Percentiles rank a stretch among this genome's conserved stretches.
phyloP scores from a whole-genome alignment of 1,140 invertebrate species.

The Drosophila rufa region DNA sequence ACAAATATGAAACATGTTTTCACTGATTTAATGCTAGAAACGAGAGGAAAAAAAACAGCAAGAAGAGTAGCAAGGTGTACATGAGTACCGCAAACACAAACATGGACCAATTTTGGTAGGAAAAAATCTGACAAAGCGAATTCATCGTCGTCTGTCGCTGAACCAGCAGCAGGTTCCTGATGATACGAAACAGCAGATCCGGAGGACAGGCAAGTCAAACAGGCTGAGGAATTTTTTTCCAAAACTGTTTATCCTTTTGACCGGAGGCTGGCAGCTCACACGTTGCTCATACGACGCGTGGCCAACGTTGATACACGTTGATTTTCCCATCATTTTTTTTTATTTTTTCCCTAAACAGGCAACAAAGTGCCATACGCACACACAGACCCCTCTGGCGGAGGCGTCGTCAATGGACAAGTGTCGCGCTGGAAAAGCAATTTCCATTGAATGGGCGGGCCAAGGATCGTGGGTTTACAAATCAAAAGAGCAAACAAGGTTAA shows the following conservation, averaged over 20 bases:
- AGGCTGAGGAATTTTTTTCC: slow-evolving; percentile 10
- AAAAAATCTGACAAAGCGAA: slow-evolving; percentile 12
- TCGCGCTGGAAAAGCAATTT: slow-evolving; percentile 19
- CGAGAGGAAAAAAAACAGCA: not conserved
- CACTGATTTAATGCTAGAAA: slow-evolving; percentile 5
- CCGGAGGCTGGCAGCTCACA: slow-evolving; percentile 18
- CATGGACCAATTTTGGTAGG: slow-evolving; percentile 4
- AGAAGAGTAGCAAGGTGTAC: not conserved
- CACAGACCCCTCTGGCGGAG: not conserved
- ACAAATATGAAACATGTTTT: slow-evolving; percentile 3
- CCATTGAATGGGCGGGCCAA: slow-evolving; percentile 4
- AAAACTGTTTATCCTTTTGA: slow-evolving; percentile 23
- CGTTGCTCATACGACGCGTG: slow-evolving; percentile 20
- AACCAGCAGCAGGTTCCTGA: slow-evolving; percentile 11
- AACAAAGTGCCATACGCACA: slow-evolving; percentile 10
- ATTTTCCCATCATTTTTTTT: slow-evolving; percentile 5
- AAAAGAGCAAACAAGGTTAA: slow-evolving; percentile 22
- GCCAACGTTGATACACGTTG: slow-evolving; percentile 16
- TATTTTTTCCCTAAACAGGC: slow-evolving; percentile 4
- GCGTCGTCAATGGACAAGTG: slow-evolving; percentile 17
- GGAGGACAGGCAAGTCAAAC: slow-evolving; percentile 20
- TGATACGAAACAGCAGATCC: not conserved
- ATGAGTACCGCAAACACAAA: slow-evolving; percentile 14
- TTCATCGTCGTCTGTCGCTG: not conserved
- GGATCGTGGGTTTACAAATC: slow-evolving; percentile 18